These are phyloP conservation scores for Centropus bengalensis DNA, from an alignment of 2,113 vertebrate species.

Conservation along the genomic window DNA sequence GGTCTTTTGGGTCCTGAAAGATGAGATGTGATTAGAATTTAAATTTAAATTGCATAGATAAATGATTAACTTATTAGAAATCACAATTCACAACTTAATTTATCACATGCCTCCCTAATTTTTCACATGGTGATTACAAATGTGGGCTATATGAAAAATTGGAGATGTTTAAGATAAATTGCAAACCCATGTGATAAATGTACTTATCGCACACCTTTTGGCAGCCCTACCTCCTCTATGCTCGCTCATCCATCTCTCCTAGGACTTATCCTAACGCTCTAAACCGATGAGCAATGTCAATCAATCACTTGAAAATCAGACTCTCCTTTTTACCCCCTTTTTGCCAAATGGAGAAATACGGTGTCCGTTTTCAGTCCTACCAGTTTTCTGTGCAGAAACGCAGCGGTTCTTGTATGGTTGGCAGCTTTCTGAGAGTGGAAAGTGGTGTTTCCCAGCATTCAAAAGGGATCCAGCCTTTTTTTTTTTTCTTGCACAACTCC, in stretches of 20 bases:
- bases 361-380: background rate
- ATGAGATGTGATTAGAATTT: slow-evolving; percentile 32
- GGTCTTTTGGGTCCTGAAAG: background rate
- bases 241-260: slow-evolving; percentile 45
- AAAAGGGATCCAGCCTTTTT: background rate
- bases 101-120: slow-evolving; percentile 51
- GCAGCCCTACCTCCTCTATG: slow-evolving; percentile 53
- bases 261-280: slow-evolving; percentile 22
- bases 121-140: slow-evolving; percentile 51
- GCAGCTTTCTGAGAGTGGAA: background rate
- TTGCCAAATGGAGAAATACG: background rate
- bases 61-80: slow-evolving; percentile 65
- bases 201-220: slow-evolving; percentile 58
- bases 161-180: slow-evolving; percentile 41
- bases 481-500: background rate
- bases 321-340: background rate
- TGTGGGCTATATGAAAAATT: slow-evolving; percentile 6
- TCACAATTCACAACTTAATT: slow-evolving; percentile 66
- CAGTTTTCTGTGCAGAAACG: background rate
- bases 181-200: slow-evolving; percentile 55
- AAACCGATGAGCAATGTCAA: slow-evolving; percentile 6
- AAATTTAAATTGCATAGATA: slow-evolving; percentile 39
- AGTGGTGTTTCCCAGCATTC: background rate
- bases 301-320: slow-evolving; percentile 45
- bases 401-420: background rate